Evolutionary conservation across 2,888 invertebrate species (phyloP).

Genomic region (Leistus spinibarbis): DNA sequence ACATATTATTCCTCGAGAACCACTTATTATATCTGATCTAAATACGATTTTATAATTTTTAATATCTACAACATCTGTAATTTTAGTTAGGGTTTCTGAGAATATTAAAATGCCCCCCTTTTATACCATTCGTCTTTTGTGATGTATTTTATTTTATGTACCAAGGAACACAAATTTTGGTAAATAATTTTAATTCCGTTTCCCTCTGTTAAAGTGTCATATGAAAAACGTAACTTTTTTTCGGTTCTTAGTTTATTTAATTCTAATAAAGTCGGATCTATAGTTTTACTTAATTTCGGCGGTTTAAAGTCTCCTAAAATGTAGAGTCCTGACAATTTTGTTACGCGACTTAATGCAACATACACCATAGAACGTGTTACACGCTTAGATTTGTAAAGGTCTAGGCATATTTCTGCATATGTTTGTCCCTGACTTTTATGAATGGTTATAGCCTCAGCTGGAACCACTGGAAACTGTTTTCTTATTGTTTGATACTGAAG

Average conservation of each 20-base stretch:
- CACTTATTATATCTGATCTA: background rate
- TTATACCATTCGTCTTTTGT: slow-evolving; percentile 5
- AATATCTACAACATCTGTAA: background rate
- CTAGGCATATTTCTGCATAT: slow-evolving; percentile 19
- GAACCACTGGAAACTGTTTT: slow-evolving; percentile 42
- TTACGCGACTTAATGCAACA: slow-evolving; percentile 27
- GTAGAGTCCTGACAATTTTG: slow-evolving; percentile 22
- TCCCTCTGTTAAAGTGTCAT: slow-evolving; percentile 12
- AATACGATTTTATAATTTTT: slow-evolving; percentile 4
- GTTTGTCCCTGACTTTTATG: slow-evolving; percentile 44
- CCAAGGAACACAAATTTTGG: slow-evolving; percentile 19
- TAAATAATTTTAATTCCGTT: slow-evolving; percentile 16
- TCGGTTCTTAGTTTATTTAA: slow-evolving; percentile 43
- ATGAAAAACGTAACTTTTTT: slow-evolving; percentile 3
- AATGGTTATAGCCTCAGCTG: slow-evolving; percentile 43
- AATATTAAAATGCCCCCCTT: slow-evolving; percentile 9
- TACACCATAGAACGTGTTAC: slow-evolving; percentile 11
- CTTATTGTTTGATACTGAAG: slow-evolving; percentile 27
- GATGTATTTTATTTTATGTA: slow-evolving; percentile 1
- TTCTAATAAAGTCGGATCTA: too few species aligned
- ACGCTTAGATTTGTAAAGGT: background rate
- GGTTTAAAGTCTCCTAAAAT: too few species aligned
- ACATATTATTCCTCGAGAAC: slow-evolving; percentile 4
- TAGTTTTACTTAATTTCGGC: too few species aligned
- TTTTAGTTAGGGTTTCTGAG: background rate